A percentile compares a stretch with the other conserved stretches of the same genome.
phyloP scores from a whole-genome alignment of 1,140 invertebrate genomes.

The Nephotettix cincticeps region DNA sequence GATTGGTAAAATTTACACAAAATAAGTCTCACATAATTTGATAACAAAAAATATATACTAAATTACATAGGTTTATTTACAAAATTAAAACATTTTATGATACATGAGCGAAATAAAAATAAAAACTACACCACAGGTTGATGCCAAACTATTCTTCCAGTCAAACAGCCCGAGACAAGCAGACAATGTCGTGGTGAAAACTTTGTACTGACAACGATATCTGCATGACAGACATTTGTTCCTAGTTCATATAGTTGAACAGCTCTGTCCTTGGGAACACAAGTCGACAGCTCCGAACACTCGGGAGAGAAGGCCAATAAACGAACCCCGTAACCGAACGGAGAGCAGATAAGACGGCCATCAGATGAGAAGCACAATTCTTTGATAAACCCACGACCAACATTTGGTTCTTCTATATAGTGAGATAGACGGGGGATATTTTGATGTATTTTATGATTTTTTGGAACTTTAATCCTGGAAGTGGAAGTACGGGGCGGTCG shows the following conservation, averaged over 20 bases:
- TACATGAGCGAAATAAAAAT: background rate
- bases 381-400: constrained; percentile 59
- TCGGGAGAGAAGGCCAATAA: constrained; percentile 75
- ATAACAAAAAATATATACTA: no score
- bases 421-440: constrained; percentile 79
- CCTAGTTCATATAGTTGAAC: constrained; percentile 59
- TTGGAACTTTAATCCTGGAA: constrained; percentile 40
- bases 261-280: constrained; percentile 53
- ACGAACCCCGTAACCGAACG: constrained; percentile 80
- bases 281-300: constrained; percentile 76
- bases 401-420: constrained; percentile 83
- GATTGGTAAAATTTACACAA: no score
- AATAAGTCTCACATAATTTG: no score
- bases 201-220: constrained; percentile 87
- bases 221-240: constrained; percentile 69
- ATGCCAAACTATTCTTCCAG: constrained; percentile 87
- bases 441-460: constrained; percentile 60
- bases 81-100: no score
- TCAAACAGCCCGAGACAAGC: constrained; percentile 84
- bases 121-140: constrained; percentile 59
- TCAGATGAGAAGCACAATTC: constrained; percentile 88
- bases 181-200: constrained; percentile 84
- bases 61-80: no score
- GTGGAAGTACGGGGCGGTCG: background rate
- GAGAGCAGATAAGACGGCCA: constrained; percentile 85